Base-by-base conservation (phyloP, 2,888 invertebrate species). In the Polyploca ridens region DNA sequence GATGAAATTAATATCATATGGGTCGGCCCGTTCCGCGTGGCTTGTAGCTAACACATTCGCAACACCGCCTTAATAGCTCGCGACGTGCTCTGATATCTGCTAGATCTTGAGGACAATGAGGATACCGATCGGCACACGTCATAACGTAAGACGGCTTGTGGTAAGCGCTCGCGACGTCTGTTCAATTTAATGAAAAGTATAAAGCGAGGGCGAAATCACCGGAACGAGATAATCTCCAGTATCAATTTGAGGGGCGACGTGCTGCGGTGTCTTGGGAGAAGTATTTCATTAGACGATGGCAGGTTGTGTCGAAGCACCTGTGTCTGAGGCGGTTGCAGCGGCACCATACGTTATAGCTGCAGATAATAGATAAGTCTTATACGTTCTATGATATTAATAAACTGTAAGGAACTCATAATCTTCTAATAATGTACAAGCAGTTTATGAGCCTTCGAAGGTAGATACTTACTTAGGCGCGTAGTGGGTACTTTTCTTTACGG, bases 131-230 rank as follows among this genome's bases (percentile, higher is more conserved):
- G 61, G 59, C 63, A 69, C 63, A 67, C 66, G 69, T 65, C 69
- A 68, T 70, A 70, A 75, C 71, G 73, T 87, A 88, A 87, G 85
- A 76, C 83, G 86, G 88, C 86, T 86, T 83, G 84, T 78, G 75
- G 77, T 74, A 74, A 72, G 78, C 74, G 76, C 74, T 77, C 69
- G 71, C 72, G 72, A 77, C 77, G 83, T 84, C 86, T 79, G 84
- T 85, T 88, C 85, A 87, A 89, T 91, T 89, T 88, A 91, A 89
- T 90, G 88, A 89, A 90, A 90, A 88, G 85, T 88, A 86, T 87
- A 89, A 87, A 86, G 84, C 84, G 83, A 80, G 81, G 79, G 78
- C 78, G 80, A 88, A 89, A 86, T 86, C 82, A 83, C 82, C 75
- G 75, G 83, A 81, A 83, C 79, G 82, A 86, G 90, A 91, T 92